Percentiles rank a stretch among this genome's conserved stretches.
phyloP scores from a whole-genome alignment of 1,140 invertebrate genomes.

The Drosophila oshimai region DNA sequence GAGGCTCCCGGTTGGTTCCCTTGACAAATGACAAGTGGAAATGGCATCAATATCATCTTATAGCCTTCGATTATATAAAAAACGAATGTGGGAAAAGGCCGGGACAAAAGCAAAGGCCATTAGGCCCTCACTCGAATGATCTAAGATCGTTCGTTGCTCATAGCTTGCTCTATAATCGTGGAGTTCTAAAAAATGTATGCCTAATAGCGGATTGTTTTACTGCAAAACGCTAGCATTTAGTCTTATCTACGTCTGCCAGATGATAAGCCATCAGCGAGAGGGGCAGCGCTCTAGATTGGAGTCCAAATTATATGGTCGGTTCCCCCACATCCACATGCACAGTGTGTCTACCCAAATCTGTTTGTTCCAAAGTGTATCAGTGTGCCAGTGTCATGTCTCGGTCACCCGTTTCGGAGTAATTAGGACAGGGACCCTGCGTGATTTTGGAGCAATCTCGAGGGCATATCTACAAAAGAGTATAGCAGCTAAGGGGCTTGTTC shows the following conservation, averaged over 20 bases:
- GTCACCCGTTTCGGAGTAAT: conserved; percentile 30
- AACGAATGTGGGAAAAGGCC: conserved; percentile 1
- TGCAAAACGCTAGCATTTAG: conserved; percentile 11
- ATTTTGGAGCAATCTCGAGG: conserved; percentile 18
- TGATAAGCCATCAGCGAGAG: conserved; percentile 33
- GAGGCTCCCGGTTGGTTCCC: background rate
- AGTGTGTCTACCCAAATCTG: background rate
- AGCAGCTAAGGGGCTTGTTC: conserved; percentile 20
- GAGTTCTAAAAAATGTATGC: background rate
- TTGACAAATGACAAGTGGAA: conserved; percentile 9
- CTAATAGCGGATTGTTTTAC: conserved; percentile 18
- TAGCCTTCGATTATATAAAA: conserved; percentile 22
- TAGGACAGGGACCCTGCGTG: conserved; percentile 29
- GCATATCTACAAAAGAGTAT: conserved; percentile 20
- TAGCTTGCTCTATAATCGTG: background rate
- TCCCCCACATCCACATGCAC: conserved; percentile 8
- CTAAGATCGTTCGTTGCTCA: background rate
- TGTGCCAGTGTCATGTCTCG: conserved; percentile 26
- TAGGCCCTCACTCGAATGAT: conserved; percentile 11
- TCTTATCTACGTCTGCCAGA: conserved; percentile 22
- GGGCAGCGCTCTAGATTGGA: conserved; percentile 23
- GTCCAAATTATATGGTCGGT: conserved; percentile 33
- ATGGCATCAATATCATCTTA: conserved; percentile 9
- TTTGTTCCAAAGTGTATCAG: conserved; percentile 17
- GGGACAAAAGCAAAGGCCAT: background rate